Evolutionary conservation across 2,797 vertebrate species (phyloP).

Genomic region (Schizopygopsis pylzovi): DNA sequence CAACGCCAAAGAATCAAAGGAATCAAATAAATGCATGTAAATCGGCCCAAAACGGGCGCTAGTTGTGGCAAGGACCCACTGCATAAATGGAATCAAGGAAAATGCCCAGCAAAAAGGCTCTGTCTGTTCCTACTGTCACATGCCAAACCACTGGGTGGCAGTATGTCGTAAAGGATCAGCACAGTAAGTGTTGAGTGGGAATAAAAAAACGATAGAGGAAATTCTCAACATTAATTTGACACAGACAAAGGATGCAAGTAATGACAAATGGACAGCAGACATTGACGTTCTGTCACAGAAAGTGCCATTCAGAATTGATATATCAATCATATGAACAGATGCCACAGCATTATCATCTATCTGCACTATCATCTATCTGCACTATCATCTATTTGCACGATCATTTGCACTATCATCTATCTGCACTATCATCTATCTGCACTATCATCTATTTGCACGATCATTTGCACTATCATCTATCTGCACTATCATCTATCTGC

Average conservation of each 20-base stretch:
- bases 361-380: no score
- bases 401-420: no score
- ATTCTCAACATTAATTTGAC: constrained; percentile 55
- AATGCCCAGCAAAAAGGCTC: constrained; percentile 35
- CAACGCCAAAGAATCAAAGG: neutral
- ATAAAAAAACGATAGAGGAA: neutral
- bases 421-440: no score
- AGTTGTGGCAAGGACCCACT: constrained; percentile 18
- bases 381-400: no score
- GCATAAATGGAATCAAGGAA: constrained; percentile 41
- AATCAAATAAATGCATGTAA: neutral
- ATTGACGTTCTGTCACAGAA: no score
- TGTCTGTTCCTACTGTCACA: constrained; percentile 23
- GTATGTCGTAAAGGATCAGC: constrained; percentile 24
- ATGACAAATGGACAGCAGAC: neutral
- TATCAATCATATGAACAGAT: no score
- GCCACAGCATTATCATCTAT: no score
- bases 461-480: no score
- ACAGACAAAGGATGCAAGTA: neutral
- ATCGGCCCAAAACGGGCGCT: neutral
- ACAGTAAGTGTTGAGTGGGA: neutral
- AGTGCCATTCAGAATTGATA: no score
- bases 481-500: no score
- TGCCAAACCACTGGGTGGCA: constrained; percentile 21
- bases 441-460: no score